Base-by-base conservation (phyloP, 2,888 invertebrate species). In the Eubasilissa splendida region DNA sequence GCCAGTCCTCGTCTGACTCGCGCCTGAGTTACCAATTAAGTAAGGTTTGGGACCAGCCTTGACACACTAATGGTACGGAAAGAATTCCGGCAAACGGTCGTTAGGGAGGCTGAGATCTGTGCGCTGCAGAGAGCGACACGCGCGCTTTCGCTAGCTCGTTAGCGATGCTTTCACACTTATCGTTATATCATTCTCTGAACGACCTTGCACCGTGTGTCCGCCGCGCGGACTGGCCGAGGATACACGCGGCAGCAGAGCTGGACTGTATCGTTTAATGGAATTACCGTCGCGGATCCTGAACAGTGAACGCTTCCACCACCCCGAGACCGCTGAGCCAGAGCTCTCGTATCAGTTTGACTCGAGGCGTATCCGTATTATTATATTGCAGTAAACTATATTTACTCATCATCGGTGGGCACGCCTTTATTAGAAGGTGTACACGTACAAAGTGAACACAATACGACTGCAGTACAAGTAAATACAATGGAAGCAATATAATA, bases 91-190 rank as follows among this genome's bases (percentile, higher is more conserved):
- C 52, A 53, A 53, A 33, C 42, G 42, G 31, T 58, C 71, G 56
- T 73, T 73, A 73, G 71, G 71, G 71, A 73, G 56, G 54, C 71
- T 73, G 65, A 11, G 33, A 65, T 63, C 31, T 56, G 54, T 33
- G 14, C 54, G 56, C 71, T 56, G 56, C 54, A 56, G 71, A 73
- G 58, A 58, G 71, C 56, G 70, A 73, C 71, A 56, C 71, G 71
- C 56, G 71, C 56, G 71, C 71, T 73, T 73, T 73, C 71, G 71
- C 71, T 31, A 73, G 58, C 42, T 68, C 63, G 68, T 68, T 68
- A 50, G 50, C 50, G 68, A 14, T 63, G 52, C 71, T 73, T 73
- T 73, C 71, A 73, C 71, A 73, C 56, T 33, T 33, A 58, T 56
- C 56, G 58, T 73, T 73, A 73, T 73, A 73, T 73, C 71, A 73